These are phyloP conservation scores for Drosophila anceps DNA, from an alignment of 2,888 invertebrate genomes.

Conservation along the genomic window DNA sequence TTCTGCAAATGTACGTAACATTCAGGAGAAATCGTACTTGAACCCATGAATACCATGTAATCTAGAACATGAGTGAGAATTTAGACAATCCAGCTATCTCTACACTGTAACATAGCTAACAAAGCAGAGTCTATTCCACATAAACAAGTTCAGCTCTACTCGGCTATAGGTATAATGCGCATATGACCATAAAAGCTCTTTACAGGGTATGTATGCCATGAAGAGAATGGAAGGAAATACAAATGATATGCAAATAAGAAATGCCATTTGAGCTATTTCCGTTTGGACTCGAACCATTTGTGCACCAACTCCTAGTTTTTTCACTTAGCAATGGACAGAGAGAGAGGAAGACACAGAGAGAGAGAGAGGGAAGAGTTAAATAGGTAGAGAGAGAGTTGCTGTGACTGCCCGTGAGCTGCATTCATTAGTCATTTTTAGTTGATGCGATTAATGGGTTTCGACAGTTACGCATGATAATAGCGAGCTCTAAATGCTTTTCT, in stretches of 20 bases:
- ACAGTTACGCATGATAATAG: conserved; percentile 64
- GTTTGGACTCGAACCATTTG: not conserved
- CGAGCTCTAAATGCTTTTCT: conserved; percentile 34
- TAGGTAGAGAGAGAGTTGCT: not conserved
- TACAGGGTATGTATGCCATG: not conserved
- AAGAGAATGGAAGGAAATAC: not conserved
- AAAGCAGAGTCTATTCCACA: not conserved
- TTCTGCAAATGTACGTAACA: no score
- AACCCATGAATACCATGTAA: no score
- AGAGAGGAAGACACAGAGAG: not conserved
- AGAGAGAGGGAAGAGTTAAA: not conserved
- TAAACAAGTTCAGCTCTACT: not conserved
- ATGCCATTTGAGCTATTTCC: conserved; percentile 17
- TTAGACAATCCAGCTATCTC: not conserved
- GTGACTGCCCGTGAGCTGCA: conserved; percentile 45
- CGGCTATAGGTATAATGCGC: not conserved
- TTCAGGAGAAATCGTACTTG: no score
- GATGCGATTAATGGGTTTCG: conserved; percentile 80
- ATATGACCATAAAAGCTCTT: not conserved
- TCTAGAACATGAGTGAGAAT: not conserved
- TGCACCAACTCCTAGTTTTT: conserved; percentile 1
- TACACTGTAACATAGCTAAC: not conserved
- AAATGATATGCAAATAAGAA: conserved; percentile 11
- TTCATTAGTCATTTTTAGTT: conserved; percentile 77
- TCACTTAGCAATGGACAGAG: conserved; percentile 16